Evolutionary conservation across 2,113 vertebrate species (phyloP), one percentile per base, ranked within the genome.

Genomic region (Urocynchramus pylzowi): DNA sequence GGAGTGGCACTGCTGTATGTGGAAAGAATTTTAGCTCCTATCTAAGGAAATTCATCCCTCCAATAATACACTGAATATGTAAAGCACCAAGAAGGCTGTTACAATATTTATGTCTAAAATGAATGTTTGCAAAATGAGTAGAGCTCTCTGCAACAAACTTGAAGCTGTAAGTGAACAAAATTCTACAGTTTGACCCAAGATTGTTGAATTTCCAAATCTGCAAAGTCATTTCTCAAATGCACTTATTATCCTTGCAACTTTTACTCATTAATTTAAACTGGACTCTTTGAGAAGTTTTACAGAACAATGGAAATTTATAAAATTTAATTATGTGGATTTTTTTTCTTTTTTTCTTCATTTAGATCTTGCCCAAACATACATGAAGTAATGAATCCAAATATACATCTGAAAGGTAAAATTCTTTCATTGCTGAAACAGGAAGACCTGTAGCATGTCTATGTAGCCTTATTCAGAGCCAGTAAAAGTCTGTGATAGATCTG

Each of bases 51-150:
- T 47, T 84, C 33, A 74, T 61, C 27, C n/a, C 50, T 74, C 4
- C 3, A 93, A 65, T 42, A 76, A 70, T 35, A 57, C 27, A 39
- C 18, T 27, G 59, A 77, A 74, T 61, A 61, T 42, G n/a, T 80
- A 90, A 76, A 78, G 19, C 65, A 73, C 50, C 59, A 74, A 59
- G 57, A 85, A 77, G 39, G 16, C 41, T 87, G 19, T 88, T 93
- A 93, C 67, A 97, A 95, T 97, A 97, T 95, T 98, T 96, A 95
- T 90, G 39, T 89, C 78, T 47, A 91, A 96, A 94, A 97, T 87
- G 52, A 89, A 84, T 39, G 37, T 75, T 80, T 71, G 44, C 74
- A 96, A 97, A 96, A 97, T 83, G 77, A 69, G 70, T 42, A 16
- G 47, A 79, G 16, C 22, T 96, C 75, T 60, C 73, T 16, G 31